Base-by-base conservation (phyloP, 2,113 vertebrate genomes). In the Camelus bactrianus region DNA sequence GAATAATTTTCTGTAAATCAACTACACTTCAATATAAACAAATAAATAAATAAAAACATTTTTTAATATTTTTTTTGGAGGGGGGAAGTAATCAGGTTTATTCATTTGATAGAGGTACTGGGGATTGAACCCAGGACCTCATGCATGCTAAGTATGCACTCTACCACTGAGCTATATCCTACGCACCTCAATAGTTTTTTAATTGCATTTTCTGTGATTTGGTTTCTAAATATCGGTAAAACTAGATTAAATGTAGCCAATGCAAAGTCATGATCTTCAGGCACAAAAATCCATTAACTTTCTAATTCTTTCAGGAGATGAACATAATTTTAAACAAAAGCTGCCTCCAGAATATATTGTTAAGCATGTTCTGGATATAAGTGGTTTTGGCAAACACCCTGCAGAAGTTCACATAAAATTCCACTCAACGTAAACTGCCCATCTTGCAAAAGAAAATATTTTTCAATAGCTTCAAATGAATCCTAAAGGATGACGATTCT, bases 271-370 rank as follows among this genome's bases (percentile, higher is more conserved):
- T 62, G 52, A 91, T 73, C 60, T 89, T 54, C 72, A 91, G 85
- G 76, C 72, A 97, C 38, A 93, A 93, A 97, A 91, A 79, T 62
- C 35, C 64, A 93, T 81, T 89, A 92, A 90, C 26, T 87, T 97
- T 77, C 73, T 92, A 83, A 80, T 91, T 90, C 28, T 96, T 62
- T 82, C 79, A 95, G 81, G 94, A 96, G 83, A 93, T 35, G 17
- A 91, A 93, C 48, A 48, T 67, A 91, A 95, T 96, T 91, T 93
- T 65, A 69, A 83, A 91, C 30, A 38, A 97, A 95, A 96, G 82
- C 42, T 94, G 60, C 28, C 42, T 77, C 73, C 52, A 48, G 70
- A 87, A 90, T 79, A 93, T 48, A 87, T 32, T 60, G 79, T 72
- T 90, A 89, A 65, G 62, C 15, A 48, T 85, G 17, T 87, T 87